Conservation (phyloP, 2,888 invertebrate genomes). For the Ectemnius continuus region DNA sequence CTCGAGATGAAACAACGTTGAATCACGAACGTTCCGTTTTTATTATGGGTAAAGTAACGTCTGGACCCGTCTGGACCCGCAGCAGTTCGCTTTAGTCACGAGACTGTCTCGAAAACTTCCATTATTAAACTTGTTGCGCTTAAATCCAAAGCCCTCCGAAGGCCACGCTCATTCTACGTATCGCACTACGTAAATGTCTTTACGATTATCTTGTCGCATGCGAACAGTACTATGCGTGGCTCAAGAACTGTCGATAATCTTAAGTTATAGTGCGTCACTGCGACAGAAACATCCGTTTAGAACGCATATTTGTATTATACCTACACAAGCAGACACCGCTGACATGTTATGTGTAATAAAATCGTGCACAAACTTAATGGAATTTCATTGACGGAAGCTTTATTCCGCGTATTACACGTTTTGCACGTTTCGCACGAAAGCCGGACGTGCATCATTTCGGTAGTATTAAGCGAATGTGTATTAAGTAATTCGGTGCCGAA, state of each 20-base stretch:
- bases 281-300: too few species aligned
- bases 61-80: too few species aligned
- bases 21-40: too few species aligned
- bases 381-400: constrained; percentile 1
- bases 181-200: too few species aligned
- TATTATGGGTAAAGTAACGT: too few species aligned
- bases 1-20: too few species aligned
- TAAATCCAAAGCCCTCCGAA: too few species aligned
- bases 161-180: too few species aligned
- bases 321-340: too few species aligned
- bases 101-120: not conserved
- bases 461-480: constrained; percentile 41
- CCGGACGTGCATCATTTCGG: not conserved
- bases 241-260: not conserved
- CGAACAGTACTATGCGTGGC: not conserved
- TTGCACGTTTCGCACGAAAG: not conserved
- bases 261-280: not conserved
- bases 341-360: not conserved
- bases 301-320: too few species aligned
- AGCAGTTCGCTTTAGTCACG: not conserved
- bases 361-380: not conserved
- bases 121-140: too few species aligned
- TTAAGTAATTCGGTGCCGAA: constrained; percentile 26
- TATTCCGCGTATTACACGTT: not conserved
- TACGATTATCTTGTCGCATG: too few species aligned